Conservation (phyloP, 2,888 invertebrate species). For the Microctonus aethiopoides region DNA sequence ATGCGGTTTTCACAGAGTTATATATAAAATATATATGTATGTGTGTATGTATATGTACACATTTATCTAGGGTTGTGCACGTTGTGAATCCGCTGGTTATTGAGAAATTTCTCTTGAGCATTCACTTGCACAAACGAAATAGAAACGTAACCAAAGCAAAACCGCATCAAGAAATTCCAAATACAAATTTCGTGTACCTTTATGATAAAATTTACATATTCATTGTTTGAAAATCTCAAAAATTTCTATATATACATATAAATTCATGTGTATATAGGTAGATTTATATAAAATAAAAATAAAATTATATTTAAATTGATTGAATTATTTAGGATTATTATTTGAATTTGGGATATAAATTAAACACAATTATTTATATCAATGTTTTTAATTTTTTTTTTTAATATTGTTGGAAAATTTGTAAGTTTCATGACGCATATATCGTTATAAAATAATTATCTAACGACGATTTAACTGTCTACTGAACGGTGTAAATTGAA, state of each 20-base stretch:
- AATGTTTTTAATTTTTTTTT: background rate
- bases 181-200: constrained; percentile 7
- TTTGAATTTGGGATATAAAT: too few species aligned
- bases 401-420: background rate
- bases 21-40: background rate
- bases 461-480: background rate
- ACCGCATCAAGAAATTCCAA: constrained; percentile 17
- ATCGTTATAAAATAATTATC: background rate
- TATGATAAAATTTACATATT: constrained; percentile 13
- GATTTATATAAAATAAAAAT: background rate
- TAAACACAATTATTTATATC: too few species aligned
- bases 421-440: background rate
- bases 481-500: background rate
- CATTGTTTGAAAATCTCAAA: background rate
- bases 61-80: background rate
- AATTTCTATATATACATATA: background rate
- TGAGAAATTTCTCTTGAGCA: constrained; percentile 28
- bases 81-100: constrained; percentile 18
- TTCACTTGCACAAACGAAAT: constrained; percentile 11
- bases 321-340: too few species aligned
- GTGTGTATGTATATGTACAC: too few species aligned
- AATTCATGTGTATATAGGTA: background rate
- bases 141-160: constrained; percentile 19
- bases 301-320: background rate
- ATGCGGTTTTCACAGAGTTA: background rate